These are phyloP conservation scores for Thunnus thynnus DNA, from an alignment of 2,113 vertebrate species.

Conservation along the genomic window DNA sequence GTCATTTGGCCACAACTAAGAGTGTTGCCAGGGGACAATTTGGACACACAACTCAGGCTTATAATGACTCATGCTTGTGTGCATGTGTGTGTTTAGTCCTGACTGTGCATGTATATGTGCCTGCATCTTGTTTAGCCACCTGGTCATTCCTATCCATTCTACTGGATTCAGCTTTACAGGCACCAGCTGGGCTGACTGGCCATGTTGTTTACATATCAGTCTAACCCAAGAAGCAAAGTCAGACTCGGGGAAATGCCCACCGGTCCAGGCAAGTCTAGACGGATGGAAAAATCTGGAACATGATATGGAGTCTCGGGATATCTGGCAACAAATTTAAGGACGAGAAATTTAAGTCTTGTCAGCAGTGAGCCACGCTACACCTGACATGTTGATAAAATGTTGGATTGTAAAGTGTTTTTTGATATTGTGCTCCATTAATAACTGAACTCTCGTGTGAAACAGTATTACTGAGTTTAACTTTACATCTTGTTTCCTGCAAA, in stretches of 20 bases:
- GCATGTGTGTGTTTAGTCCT: slow-evolving; percentile 1
- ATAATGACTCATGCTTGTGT: slow-evolving; percentile 17
- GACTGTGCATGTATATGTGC: slow-evolving; percentile 7
- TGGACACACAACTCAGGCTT: slow-evolving; percentile 18
- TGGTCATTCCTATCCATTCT: slow-evolving; percentile 48
- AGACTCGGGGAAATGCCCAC: slow-evolving; percentile 23
- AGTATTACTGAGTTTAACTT: neutral
- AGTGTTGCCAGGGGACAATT: slow-evolving; percentile 51
- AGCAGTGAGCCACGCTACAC: slow-evolving; percentile 13
- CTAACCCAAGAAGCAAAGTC: slow-evolving; percentile 27
- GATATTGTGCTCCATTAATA: slow-evolving; percentile 37
- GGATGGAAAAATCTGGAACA: slow-evolving; percentile 66
- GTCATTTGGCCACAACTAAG: slow-evolving; percentile 41
- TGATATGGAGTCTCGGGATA: slow-evolving; percentile 53
- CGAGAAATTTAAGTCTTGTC: slow-evolving; percentile 31
- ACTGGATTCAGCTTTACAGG: slow-evolving; percentile 37
- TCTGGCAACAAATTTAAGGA: slow-evolving; percentile 35
- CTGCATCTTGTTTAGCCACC: slow-evolving; percentile 39
- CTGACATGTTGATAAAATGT: slow-evolving; percentile 29
- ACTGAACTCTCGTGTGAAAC: slow-evolving; percentile 1
- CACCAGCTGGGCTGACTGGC: slow-evolving; percentile 34
- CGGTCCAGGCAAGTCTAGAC: slow-evolving; percentile 36
- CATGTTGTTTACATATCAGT: slow-evolving; percentile 51
- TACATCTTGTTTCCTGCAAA: neutral
- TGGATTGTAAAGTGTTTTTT: slow-evolving; percentile 30